Conservation (phyloP, 2,113 vertebrate species). For the Cranoglanis bouderius region DNA sequence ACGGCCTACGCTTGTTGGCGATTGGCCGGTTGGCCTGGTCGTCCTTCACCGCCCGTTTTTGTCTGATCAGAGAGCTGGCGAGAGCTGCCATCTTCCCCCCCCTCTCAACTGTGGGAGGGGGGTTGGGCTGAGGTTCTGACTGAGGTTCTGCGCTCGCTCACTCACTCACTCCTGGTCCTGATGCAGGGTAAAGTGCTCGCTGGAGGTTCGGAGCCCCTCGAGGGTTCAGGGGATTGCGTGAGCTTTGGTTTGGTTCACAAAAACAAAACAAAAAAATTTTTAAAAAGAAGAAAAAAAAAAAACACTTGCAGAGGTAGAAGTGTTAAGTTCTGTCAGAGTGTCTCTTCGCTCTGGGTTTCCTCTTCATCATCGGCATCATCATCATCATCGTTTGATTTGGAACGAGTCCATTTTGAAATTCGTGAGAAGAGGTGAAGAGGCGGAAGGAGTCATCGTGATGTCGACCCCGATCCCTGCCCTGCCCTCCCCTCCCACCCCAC, state of each 20-base stretch:
- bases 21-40: constrained; percentile 80
- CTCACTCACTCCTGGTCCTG: background rate
- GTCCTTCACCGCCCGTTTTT: constrained; percentile 87
- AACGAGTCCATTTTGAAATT: constrained; percentile 41
- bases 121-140: constrained; percentile 56
- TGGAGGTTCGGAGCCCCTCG: background rate
- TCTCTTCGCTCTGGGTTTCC: constrained; percentile 36
- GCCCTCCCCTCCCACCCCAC: constrained; percentile 63
- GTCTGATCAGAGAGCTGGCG: constrained; percentile 87
- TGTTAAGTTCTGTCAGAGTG: constrained; percentile 56
- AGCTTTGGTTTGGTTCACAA: constrained; percentile 16
- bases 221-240: background rate
- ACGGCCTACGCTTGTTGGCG: constrained; percentile 81
- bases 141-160: background rate
- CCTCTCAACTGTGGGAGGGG: constrained; percentile 73
- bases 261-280: background rate
- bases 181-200: background rate
- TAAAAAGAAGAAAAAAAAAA: background rate
- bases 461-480: constrained; percentile 5
- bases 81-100: constrained; percentile 84
- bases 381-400: constrained; percentile 15
- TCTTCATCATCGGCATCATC: constrained; percentile 46
- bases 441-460: constrained; percentile 41
- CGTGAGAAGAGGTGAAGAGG: constrained; percentile 19
- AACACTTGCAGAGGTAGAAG: constrained; percentile 16